Evolutionary conservation across 2,797 vertebrate species (phyloP).

Genomic region (Pangasius larnaudii): DNA sequence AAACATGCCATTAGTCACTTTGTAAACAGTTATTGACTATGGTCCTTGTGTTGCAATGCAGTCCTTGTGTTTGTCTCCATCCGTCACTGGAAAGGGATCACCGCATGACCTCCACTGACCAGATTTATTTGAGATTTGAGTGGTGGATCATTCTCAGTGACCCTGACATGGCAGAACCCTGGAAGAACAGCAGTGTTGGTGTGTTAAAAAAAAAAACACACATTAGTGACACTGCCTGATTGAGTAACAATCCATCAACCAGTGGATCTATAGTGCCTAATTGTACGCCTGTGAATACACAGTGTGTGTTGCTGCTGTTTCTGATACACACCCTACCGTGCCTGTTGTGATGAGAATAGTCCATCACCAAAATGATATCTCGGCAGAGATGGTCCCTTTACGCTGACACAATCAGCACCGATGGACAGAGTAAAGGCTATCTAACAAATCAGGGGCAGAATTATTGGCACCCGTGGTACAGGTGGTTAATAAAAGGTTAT

Average conservation of each 20-base stretch:
- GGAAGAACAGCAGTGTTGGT: not conserved
- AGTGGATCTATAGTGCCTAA: not conserved
- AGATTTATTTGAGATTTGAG: not conserved
- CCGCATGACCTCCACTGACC: not conserved
- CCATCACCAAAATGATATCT: not conserved
- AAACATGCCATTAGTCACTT: not conserved
- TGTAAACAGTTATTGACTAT: not conserved
- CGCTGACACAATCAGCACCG: not conserved
- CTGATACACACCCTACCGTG: not conserved
- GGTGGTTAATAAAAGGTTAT: not conserved
- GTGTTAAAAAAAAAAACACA: not conserved
- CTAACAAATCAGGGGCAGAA: not conserved
- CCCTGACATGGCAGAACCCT: not conserved
- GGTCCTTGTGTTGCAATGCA: no score
- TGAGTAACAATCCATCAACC: not conserved
- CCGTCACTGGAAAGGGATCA: not conserved
- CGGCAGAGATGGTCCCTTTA: not conserved
- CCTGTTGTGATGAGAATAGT: not conserved
- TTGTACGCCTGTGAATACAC: not conserved
- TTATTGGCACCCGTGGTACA: not conserved
- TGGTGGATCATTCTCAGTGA: not conserved
- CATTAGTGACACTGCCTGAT: not conserved
- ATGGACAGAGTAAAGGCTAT: not conserved
- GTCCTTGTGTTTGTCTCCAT: constrained; percentile 4
- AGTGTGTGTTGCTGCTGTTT: not conserved